phyloP scores from a whole-genome alignment of 2,888 invertebrate species.

The Autographa gamma region DNA sequence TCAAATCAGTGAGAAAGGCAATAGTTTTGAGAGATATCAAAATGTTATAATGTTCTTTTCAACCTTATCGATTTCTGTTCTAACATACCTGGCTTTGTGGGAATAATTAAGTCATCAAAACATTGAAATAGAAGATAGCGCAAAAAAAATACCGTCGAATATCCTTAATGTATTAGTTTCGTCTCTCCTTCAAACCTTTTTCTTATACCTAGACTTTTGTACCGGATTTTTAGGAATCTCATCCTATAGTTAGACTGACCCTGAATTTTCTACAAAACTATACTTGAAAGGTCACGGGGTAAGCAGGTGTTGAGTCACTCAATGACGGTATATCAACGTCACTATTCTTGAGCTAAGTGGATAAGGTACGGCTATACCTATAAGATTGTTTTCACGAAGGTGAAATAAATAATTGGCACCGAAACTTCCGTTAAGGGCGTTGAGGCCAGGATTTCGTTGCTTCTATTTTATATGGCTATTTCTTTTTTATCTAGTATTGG shows the following conservation, averaged over 20 bases:
- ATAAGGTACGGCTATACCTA: constrained; percentile 20
- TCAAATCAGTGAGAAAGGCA: too few relatives aligned
- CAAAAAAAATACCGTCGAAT: too few relatives aligned
- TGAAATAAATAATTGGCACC: constrained; percentile 40
- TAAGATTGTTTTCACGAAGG: constrained; percentile 39
- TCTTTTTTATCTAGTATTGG: constrained; percentile 8
- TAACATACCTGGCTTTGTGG: too few relatives aligned
- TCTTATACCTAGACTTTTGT: background rate
- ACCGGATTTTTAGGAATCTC: background rate
- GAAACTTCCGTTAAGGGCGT: constrained; percentile 15
- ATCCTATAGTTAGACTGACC: constrained; percentile 33
- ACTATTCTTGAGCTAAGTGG: constrained; percentile 27
- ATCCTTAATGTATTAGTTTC: too few relatives aligned
- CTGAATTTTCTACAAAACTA: constrained; percentile 49
- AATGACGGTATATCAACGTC: constrained; percentile 39
- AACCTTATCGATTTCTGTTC: too few relatives aligned
- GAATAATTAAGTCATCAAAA: too few relatives aligned
- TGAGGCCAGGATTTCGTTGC: constrained; percentile 20
- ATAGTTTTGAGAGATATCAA: too few relatives aligned
- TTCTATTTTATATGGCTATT: constrained; percentile 21
- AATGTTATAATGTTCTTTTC: too few relatives aligned
- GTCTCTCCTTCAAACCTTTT: background rate
- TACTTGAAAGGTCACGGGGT: constrained; percentile 54
- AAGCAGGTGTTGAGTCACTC: constrained; percentile 47
- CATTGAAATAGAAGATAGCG: too few relatives aligned